phyloP scores from a whole-genome alignment of 2,888 invertebrate genomes.

The Matsumyia berberina region DNA sequence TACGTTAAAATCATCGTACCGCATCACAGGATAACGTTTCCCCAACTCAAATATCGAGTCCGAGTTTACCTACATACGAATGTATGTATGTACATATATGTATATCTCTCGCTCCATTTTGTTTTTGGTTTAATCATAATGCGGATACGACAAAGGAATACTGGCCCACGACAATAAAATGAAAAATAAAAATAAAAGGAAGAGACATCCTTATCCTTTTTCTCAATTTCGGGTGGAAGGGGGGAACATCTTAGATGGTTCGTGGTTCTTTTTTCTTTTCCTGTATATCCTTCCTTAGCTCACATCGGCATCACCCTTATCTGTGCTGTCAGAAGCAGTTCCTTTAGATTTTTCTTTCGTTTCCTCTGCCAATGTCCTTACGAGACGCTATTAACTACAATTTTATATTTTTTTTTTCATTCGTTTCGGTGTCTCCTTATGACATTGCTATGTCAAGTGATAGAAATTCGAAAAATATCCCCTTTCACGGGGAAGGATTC shows the following conservation, averaged over 20 bases:
- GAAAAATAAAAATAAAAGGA: constrained; percentile 4
- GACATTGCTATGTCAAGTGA: constrained; percentile 40
- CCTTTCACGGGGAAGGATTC: constrained; percentile 26
- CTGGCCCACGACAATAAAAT: background rate
- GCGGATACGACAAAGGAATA: constrained; percentile 15
- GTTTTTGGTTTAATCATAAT: constrained; percentile 43
- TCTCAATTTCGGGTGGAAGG: constrained; percentile 28
- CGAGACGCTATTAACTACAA: constrained; percentile 31
- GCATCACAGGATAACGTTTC: constrained; percentile 28
- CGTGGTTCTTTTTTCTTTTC: constrained; percentile 7
- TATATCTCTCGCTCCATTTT: too few species aligned
- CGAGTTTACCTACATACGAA: constrained; percentile 4
- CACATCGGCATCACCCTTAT: constrained; percentile 31
- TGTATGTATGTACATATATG: too few species aligned
- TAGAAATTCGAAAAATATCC: constrained; percentile 34
- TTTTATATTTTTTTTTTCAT: constrained; percentile 17
- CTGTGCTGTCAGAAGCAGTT: constrained; percentile 43
- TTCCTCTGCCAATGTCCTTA: constrained; percentile 22
- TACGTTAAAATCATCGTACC: constrained; percentile 26
- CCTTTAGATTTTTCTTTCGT: constrained; percentile 17
- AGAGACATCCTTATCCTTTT: constrained; percentile 27
- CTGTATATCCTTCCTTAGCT: constrained; percentile 2
- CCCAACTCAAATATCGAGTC: background rate
- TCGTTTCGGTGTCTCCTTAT: background rate
- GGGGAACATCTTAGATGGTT: background rate